Percentiles rank a stretch among this genome's conserved stretches.
phyloP scores from a whole-genome alignment of 2,888 invertebrate species.

The Adelphocoris suturalis region DNA sequence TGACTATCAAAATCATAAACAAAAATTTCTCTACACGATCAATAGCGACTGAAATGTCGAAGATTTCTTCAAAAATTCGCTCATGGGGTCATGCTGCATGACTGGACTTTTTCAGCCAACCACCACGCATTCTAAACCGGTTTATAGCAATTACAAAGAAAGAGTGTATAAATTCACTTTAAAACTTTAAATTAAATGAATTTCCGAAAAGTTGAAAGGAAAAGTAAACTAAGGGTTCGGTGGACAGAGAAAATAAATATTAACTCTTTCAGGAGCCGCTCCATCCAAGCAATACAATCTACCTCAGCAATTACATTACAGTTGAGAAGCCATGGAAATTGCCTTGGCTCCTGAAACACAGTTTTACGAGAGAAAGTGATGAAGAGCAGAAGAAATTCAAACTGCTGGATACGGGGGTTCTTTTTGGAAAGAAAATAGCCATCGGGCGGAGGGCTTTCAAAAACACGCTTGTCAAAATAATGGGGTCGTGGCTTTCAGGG shows the following conservation, averaged over 20 bases:
- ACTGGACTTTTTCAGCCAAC: too few relatives aligned
- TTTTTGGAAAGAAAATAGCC: slow-evolving; percentile 6
- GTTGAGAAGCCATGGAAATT: slow-evolving; percentile 18
- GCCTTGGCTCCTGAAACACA: background rate
- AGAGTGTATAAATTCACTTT: background rate
- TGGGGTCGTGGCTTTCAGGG: background rate
- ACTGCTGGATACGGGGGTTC: background rate
- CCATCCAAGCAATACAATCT: slow-evolving; percentile 32
- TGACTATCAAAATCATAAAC: too few relatives aligned
- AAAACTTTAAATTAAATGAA: background rate
- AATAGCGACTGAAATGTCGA: too few relatives aligned
- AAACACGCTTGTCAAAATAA: slow-evolving; percentile 25
- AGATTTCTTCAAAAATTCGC: too few relatives aligned
- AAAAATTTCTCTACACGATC: too few relatives aligned
- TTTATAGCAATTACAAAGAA: background rate
- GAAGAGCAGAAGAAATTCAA: slow-evolving; percentile 15
- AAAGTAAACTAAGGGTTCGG: slow-evolving; percentile 22
- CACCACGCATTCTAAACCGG: background rate
- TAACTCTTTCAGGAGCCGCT: background rate
- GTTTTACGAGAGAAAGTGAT: slow-evolving; percentile 17
- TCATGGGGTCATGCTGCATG: too few relatives aligned
- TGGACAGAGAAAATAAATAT: slow-evolving; percentile 25
- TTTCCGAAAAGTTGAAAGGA: slow-evolving; percentile 37
- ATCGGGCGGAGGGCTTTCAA: background rate
- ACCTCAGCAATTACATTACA: slow-evolving; percentile 28